A percentile compares a stretch with the other conserved stretches of the same genome.
Evolutionary conservation across 2,888 invertebrate genomes (phyloP).

Genomic region (Cataglyphis livida): DNA sequence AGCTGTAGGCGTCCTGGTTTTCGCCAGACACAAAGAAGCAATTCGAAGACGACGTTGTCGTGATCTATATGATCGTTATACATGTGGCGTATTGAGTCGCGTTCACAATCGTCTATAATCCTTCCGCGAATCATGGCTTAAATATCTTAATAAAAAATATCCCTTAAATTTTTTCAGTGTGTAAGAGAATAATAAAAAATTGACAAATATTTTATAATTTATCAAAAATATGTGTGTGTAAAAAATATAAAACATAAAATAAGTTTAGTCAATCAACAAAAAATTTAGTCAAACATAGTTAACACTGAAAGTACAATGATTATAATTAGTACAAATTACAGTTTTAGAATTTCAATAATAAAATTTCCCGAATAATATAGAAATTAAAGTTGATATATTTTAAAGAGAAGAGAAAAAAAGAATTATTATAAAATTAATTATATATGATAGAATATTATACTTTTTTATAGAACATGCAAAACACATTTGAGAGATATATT

Average conservation of each 20-base stretch:
- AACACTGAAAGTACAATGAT: neutral
- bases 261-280: neutral
- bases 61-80: neutral
- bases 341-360: too few relatives aligned
- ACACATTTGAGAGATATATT: too few relatives aligned
- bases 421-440: too few relatives aligned
- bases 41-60: constrained; percentile 72
- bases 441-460: too few relatives aligned
- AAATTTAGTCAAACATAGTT: neutral
- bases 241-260: neutral
- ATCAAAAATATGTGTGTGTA: neutral
- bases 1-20: constrained; percentile 72
- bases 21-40: constrained; percentile 76
- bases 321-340: too few relatives aligned
- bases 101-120: constrained; percentile 53
- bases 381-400: too few relatives aligned
- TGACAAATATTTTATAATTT: neutral
- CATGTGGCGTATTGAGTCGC: constrained; percentile 19
- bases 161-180: neutral
- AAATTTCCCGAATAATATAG: too few relatives aligned
- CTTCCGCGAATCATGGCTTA: neutral
- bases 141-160: neutral
- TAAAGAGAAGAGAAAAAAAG: too few relatives aligned
- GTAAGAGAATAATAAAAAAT: neutral
- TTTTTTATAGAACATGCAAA: too few relatives aligned